Evolutionary conservation across 37 sponge, comb jelly and placozoan genomes (phyloP).

Genomic region (Axinella damicornis): DNA sequence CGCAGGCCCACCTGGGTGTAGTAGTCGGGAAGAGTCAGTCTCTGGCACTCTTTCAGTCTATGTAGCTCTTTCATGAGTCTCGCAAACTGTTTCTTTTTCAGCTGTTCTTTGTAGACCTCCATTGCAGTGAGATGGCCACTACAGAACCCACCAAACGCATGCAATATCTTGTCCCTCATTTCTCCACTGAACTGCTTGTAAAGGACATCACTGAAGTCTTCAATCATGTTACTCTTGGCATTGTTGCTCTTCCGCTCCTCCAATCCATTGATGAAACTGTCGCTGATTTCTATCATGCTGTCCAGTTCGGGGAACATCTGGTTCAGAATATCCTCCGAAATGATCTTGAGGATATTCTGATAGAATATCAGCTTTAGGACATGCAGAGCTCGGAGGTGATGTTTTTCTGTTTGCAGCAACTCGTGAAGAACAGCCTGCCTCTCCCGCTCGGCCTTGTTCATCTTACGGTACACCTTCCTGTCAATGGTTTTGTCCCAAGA

Average conservation of each 20-base stretch:
- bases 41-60: constrained; percentile 61
- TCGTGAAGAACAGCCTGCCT: constrained; percentile 79
- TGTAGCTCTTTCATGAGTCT: constrained; percentile 54
- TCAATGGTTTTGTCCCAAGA: constrained; percentile 68
- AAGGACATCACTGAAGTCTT: constrained; percentile 60
- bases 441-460: constrained; percentile 70
- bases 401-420: constrained; percentile 60
- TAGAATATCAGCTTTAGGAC: constrained; percentile 65
- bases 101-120: constrained; percentile 75
- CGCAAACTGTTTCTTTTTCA: constrained; percentile 71
- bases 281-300: constrained; percentile 58
- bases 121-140: constrained; percentile 59
- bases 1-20: constrained; percentile 59
- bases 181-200: constrained; percentile 63
- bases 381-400: constrained; percentile 52
- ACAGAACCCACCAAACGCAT: constrained; percentile 59
- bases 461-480: constrained; percentile 34
- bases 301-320: constrained; percentile 76
- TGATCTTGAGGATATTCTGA: constrained; percentile 20
- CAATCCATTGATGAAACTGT: constrained; percentile 42
- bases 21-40: constrained; percentile 74
- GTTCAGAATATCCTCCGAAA: constrained; percentile 37
- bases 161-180: constrained; percentile 40
- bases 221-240: constrained; percentile 17
- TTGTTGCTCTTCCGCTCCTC: constrained; percentile 23